Conservation (phyloP, 2,797 vertebrate genomes). For the Podargus strigoides region DNA sequence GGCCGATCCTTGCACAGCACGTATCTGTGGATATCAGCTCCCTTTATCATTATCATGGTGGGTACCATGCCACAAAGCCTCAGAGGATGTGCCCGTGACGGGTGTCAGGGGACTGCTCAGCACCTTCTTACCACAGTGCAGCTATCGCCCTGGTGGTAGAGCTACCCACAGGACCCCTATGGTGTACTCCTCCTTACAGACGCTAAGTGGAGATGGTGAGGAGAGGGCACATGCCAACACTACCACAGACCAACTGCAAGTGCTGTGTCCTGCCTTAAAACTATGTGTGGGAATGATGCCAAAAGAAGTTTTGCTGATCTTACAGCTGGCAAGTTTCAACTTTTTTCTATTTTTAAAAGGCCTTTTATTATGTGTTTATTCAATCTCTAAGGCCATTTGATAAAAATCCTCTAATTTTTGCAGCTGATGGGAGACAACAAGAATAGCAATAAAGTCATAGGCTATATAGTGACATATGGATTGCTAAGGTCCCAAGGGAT, state of each 20-base stretch:
- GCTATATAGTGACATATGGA: neutral
- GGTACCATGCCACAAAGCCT: neutral
- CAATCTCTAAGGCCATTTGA: constrained; percentile 1
- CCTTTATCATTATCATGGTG: neutral
- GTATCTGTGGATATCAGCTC: neutral
- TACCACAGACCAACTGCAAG: neutral
- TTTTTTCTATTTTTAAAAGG: constrained; percentile 17
- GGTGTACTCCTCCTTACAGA: neutral
- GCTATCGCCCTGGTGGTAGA: neutral
- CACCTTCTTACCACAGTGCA: neutral
- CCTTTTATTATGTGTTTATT: constrained; percentile 25
- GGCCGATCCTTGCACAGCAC: neutral
- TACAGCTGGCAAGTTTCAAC: neutral
- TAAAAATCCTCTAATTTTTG: neutral
- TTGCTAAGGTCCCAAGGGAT: neutral
- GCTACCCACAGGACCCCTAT: neutral
- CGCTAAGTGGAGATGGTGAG: neutral
- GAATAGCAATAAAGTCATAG: neutral
- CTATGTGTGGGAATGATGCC: neutral
- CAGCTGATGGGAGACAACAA: neutral
- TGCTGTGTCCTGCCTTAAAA: neutral
- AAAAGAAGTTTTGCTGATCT: constrained; percentile 27
- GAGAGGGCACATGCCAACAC: neutral
- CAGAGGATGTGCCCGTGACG: neutral
- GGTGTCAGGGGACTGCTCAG: neutral